Evolutionary conservation across 2,113 vertebrate genomes (phyloP), one percentile per base, ranked within the genome.

Genomic region (Phrynosoma platyrhinos): DNA sequence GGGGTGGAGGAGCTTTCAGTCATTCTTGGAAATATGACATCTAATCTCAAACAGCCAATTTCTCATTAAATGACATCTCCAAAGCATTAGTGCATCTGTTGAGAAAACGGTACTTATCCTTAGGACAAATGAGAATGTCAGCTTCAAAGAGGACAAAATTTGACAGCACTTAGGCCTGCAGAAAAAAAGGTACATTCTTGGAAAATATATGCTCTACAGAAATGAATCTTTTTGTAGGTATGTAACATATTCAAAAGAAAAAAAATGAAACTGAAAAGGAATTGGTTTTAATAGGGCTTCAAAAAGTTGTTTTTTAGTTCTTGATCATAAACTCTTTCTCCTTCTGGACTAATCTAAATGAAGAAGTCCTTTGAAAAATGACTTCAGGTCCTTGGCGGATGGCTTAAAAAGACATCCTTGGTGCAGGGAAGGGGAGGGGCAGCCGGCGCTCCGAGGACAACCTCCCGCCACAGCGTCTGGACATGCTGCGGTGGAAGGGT

Each of bases 1-100:
- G 72, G 47, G 55, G 30, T 64, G 84, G 68, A 88, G 90, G 72
- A 66, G 30, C 87, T 95, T 94, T 94, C 90, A 92, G 81, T 95
- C 84, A 82, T 85, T 77, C 88, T 87, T 40, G 13, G 86, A 94
- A 96, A 84, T 83, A 91, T n/a, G 84, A 91, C 93, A 93, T 82
- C 74, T 32, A 82, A 95, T 94, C 76, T 16, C 87, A 95, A 91
- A 87, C 82, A 66, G 2, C 62, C 53, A 20, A 83, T 94, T 96
- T 95, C 91, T 96, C 91, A 95, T 95, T 94, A 95, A 85, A 79
- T 95, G 94, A 92, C 90, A 95, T 68, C 93, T 79, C 42, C 36
- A 84, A 77, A 87, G 71, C 58, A 83, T 91, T 95, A 94, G 94
- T 92, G 88, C 14, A 94, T 83, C 90, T 93, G 89, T 91, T 92